These are phyloP conservation scores for Hydroisotoma schaefferi DNA, from an alignment of 2,888 invertebrate genomes.

Conservation along the genomic window DNA sequence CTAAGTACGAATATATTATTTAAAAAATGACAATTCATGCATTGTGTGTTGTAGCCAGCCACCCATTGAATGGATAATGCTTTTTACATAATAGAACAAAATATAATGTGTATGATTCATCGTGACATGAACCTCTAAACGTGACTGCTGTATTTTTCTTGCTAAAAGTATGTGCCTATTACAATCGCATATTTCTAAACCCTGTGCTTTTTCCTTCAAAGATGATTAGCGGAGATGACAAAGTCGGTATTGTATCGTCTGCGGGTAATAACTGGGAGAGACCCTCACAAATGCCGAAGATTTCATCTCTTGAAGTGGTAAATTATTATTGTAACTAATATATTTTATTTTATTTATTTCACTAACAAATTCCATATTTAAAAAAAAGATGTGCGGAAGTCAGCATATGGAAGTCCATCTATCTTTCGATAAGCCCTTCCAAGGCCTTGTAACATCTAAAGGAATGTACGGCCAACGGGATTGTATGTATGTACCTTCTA, in stretches of 20 bases:
- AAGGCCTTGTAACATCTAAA: slow-evolving; percentile 87
- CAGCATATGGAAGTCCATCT: slow-evolving; percentile 87
- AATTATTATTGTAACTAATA: no score
- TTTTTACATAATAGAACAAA: no score
- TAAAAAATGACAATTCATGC: no score
- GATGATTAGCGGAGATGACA: slow-evolving; percentile 22
- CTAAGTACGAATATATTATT: no score
- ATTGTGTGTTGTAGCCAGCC: no score
- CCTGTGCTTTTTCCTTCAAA: neutral
- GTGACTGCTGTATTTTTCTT: no score
- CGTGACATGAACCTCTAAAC: no score
- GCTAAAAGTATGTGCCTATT: no score
- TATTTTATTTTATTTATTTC: no score
- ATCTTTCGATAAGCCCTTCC: slow-evolving; percentile 85
- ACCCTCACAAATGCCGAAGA: slow-evolving; percentile 84
- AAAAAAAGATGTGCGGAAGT: slow-evolving; percentile 83
- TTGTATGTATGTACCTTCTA: slow-evolving; percentile 68
- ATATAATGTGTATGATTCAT: no score
- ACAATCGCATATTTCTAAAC: neutral
- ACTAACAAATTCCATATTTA: no score
- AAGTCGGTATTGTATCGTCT: slow-evolving; percentile 14
- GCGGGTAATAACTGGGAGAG: slow-evolving; percentile 58
- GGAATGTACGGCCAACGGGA: slow-evolving; percentile 50
- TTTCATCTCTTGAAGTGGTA: slow-evolving; percentile 84
- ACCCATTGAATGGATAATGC: no score